A percentile compares a stretch with the other conserved stretches of the same genome.
Conservation (phyloP, 2,797 vertebrate species). For the Philypnodon macrostomus region DNA sequence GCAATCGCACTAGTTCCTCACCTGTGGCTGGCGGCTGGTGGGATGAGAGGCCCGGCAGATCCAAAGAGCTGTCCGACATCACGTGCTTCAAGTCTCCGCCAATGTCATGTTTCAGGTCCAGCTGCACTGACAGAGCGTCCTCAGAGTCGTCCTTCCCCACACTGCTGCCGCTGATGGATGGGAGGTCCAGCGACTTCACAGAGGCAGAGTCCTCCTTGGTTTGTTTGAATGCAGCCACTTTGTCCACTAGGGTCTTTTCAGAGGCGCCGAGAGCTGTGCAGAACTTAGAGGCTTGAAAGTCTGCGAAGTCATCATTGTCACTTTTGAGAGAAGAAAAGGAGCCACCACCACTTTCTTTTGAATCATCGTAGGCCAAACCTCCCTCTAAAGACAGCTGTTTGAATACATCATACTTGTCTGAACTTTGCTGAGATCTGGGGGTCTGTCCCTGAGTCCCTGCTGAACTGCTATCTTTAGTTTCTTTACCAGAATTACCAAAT, state of each 20-base stretch:
- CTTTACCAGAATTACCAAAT: constrained; percentile 81
- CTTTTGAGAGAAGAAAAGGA: constrained; percentile 79
- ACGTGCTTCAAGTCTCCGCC: constrained; percentile 98
- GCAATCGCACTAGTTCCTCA: constrained; percentile 99
- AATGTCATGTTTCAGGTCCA: constrained; percentile 99
- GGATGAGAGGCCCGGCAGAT: constrained; percentile 94
- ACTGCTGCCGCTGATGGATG: constrained; percentile 95
- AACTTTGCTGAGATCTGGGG: constrained; percentile 49
- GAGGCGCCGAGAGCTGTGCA: constrained; percentile 79
- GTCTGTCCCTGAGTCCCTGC: constrained; percentile 38
- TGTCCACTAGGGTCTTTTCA: constrained; percentile 91
- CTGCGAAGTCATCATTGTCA: constrained; percentile 90
- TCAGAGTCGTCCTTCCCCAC: constrained; percentile 96
- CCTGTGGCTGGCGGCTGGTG: constrained; percentile 97
- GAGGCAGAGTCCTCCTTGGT: constrained; percentile 96
- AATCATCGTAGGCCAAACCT: constrained; percentile 79
- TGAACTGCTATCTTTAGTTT: constrained; percentile 61
- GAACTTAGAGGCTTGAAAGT: constrained; percentile 92
- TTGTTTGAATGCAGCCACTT: constrained; percentile 89
- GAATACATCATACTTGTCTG: constrained; percentile 90
- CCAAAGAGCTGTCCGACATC: constrained; percentile 99
- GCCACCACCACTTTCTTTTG: constrained; percentile 80
- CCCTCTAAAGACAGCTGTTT: constrained; percentile 91
- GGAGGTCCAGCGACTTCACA: constrained; percentile 96
- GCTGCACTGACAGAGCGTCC: constrained; percentile 95